Conservation (phyloP, 2,797 vertebrate species). For the Mycteria americana region DNA sequence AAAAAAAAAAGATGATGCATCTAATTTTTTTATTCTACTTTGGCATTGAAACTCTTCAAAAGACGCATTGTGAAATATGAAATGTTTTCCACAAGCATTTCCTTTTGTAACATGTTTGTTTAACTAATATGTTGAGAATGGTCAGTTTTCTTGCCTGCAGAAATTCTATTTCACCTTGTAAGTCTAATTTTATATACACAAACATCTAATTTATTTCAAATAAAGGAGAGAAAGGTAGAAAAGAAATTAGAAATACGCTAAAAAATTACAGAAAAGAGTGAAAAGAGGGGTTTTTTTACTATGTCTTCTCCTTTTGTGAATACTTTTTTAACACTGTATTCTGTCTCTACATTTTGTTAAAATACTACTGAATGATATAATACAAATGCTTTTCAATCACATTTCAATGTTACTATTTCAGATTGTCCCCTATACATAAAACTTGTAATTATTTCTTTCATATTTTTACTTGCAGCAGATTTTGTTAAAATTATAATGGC, state of each 20-base stretch:
- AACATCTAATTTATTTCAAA: neutral
- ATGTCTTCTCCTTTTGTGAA: neutral
- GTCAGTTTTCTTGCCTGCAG: neutral
- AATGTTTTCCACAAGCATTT: neutral
- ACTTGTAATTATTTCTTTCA: neutral
- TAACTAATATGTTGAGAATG: neutral
- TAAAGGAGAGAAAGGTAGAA: neutral
- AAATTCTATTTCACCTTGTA: neutral
- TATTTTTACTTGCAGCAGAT: neutral
- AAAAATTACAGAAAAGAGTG: neutral
- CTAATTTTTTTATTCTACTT: neutral
- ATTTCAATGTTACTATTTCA: neutral
- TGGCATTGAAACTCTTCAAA: neutral
- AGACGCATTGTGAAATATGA: neutral
- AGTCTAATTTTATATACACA: neutral
- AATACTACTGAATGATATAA: neutral
- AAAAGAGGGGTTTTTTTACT: accelerated
- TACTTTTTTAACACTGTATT: neutral
- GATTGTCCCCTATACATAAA: neutral
- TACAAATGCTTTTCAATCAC: neutral
- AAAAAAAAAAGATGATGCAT: neutral
- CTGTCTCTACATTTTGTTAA: neutral
- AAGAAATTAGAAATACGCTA: neutral
- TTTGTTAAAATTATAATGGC: neutral
- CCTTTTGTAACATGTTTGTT: neutral